These are phyloP conservation scores for Neodiprion pinetum DNA, from an alignment of 1,140 invertebrate genomes.

Conservation along the genomic window DNA sequence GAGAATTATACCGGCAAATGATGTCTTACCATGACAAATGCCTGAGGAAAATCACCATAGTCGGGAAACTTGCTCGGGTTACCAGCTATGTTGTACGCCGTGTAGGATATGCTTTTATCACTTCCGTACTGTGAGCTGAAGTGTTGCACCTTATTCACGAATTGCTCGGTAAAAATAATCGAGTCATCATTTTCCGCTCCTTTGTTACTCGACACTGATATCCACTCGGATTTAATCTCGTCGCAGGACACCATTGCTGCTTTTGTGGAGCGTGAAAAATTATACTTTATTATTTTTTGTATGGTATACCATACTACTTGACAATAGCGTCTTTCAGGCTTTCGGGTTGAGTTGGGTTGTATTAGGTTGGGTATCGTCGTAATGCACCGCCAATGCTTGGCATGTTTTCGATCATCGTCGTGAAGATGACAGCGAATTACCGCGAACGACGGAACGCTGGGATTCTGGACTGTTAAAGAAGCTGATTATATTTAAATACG, in stretches of 20 bases:
- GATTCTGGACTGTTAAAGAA: too few species aligned
- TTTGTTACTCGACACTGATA: constrained; percentile 22
- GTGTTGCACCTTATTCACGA: constrained; percentile 73
- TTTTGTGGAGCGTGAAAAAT: background rate
- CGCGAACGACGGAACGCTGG: too few species aligned
- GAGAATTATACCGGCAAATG: constrained; percentile 15
- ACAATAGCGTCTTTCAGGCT: too few species aligned
- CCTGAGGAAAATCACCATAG: constrained; percentile 89
- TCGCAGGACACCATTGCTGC: constrained; percentile 47
- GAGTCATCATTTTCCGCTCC: constrained; percentile 24
- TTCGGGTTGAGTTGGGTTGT: too few species aligned
- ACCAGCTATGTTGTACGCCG: constrained; percentile 84
- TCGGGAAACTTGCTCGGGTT: constrained; percentile 83
- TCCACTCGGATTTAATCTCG: background rate
- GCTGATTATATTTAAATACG: too few species aligned
- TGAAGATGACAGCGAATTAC: too few species aligned
- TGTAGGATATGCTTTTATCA: constrained; percentile 86
- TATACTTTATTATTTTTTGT: too few species aligned
- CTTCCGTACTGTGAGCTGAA: constrained; percentile 92
- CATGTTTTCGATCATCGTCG: too few species aligned
- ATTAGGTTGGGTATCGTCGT: too few species aligned
- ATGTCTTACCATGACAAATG: constrained; percentile 82
- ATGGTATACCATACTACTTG: too few species aligned
- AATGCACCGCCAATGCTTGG: too few species aligned
- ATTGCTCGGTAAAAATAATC: constrained; percentile 68